A percentile compares a stretch with the other conserved stretches of the same genome.
Evolutionary conservation across 2,113 vertebrate genomes (phyloP).

Genomic region (Parotia lawesii): DNA sequence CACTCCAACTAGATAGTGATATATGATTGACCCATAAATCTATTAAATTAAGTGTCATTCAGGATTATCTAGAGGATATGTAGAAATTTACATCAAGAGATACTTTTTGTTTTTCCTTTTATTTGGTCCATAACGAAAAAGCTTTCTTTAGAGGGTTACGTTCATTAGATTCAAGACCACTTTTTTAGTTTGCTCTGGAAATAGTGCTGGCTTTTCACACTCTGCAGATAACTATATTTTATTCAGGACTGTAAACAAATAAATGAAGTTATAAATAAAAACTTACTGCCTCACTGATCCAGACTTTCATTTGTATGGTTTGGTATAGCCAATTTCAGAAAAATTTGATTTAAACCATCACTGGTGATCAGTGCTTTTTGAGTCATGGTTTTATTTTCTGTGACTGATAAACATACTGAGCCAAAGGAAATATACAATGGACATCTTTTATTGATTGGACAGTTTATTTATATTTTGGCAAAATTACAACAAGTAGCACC

Average conservation of each 20-base stretch:
- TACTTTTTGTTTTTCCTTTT: not conserved
- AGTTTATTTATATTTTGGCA: not conserved
- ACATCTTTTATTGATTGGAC: not conserved
- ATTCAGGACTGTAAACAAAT: not conserved
- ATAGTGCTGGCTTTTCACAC: not conserved
- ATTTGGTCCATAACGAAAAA: not conserved
- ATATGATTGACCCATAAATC: not conserved
- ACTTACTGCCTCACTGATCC: not conserved
- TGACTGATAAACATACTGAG: not conserved
- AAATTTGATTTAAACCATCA: not conserved
- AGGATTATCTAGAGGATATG: not conserved
- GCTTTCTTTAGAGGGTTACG: not conserved
- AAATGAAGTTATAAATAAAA: constrained; percentile 30
- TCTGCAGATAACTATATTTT: not conserved
- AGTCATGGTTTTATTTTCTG: not conserved
- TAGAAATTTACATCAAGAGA: not conserved
- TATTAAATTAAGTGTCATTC: not conserved
- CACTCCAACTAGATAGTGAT: not conserved
- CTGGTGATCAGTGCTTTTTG: not conserved
- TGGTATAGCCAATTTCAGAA: constrained; percentile 11
- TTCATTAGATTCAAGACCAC: not conserved
- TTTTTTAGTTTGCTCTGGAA: not conserved
- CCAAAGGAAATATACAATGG: not conserved
- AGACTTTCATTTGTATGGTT: not conserved
- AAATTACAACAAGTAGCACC: not conserved